Conservation (phyloP, 2,797 vertebrate species). For the Halcyon badia region DNA sequence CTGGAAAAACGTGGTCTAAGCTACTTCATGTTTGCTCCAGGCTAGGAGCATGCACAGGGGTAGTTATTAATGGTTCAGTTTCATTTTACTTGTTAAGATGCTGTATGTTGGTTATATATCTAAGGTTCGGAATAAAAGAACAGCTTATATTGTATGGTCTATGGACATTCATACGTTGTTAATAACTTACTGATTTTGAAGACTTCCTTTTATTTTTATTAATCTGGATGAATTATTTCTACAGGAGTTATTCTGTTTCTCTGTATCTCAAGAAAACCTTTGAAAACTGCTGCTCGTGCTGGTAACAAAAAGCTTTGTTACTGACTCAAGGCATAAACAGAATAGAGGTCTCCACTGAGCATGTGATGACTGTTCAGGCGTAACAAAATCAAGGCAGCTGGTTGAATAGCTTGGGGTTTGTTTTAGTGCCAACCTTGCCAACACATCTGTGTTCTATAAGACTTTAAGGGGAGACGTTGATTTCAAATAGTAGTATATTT, state of each 20-base stretch:
- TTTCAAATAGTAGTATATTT: background rate
- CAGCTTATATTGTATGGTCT: rapidly evolving
- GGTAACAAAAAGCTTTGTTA: conserved; percentile 2
- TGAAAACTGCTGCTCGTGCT: background rate
- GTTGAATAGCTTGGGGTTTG: conserved; percentile 32
- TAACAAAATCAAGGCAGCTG: conserved; percentile 54
- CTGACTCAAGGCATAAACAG: conserved; percentile 29
- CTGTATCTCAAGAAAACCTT: background rate
- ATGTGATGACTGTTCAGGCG: background rate
- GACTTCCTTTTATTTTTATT: background rate
- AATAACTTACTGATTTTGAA: background rate
- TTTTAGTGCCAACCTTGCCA: conserved; percentile 52
- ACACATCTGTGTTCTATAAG: conserved; percentile 51
- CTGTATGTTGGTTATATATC: background rate
- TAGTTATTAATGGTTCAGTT: background rate
- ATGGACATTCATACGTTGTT: background rate
- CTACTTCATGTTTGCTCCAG: background rate
- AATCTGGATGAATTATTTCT: background rate
- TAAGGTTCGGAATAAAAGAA: background rate
- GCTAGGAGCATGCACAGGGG: background rate
- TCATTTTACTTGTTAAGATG: background rate
- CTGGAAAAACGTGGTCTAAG: background rate
- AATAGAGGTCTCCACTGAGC: background rate
- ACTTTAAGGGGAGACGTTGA: background rate
- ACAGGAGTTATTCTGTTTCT: background rate